Conservation (phyloP, 1,140 invertebrate species). For the Drosophila nannoptera region DNA sequence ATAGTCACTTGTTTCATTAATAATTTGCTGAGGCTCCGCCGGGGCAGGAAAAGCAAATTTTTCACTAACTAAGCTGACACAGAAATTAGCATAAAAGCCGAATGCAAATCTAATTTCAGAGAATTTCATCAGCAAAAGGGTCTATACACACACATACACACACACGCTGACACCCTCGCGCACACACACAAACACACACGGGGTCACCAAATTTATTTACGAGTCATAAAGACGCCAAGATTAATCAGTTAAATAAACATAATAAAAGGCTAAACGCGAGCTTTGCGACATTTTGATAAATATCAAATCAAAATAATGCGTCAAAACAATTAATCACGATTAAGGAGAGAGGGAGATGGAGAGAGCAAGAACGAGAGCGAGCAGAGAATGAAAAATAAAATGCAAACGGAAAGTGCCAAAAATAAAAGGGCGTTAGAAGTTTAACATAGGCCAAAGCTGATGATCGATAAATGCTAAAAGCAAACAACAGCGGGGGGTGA, state of each 20-base stretch:
- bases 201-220: background rate
- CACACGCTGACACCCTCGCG: conserved; percentile 13
- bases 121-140: conserved; percentile 24
- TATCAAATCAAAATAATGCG: conserved; percentile 77
- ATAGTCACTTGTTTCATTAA: conserved; percentile 8
- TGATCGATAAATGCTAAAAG: conserved; percentile 69
- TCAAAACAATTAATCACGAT: conserved; percentile 76
- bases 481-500: conserved; percentile 36
- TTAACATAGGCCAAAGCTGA: conserved; percentile 24
- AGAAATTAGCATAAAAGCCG: conserved; percentile 50
- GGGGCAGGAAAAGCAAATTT: conserved; percentile 52
- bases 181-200: conserved; percentile 16
- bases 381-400: conserved; percentile 24
- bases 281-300: conserved; percentile 75
- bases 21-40: conserved; percentile 6
- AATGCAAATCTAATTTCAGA: conserved; percentile 31
- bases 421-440: background rate
- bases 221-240: conserved; percentile 28
- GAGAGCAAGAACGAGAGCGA: background rate
- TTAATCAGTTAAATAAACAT: conserved; percentile 74
- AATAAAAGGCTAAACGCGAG: conserved; percentile 70
- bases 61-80: conserved; percentile 43
- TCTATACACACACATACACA: conserved; percentile 24
- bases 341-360: conserved; percentile 42
- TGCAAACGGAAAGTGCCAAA: conserved; percentile 12